Evolutionary conservation across 2,797 vertebrate genomes (phyloP).

Genomic region (Anniella stebbinsi): DNA sequence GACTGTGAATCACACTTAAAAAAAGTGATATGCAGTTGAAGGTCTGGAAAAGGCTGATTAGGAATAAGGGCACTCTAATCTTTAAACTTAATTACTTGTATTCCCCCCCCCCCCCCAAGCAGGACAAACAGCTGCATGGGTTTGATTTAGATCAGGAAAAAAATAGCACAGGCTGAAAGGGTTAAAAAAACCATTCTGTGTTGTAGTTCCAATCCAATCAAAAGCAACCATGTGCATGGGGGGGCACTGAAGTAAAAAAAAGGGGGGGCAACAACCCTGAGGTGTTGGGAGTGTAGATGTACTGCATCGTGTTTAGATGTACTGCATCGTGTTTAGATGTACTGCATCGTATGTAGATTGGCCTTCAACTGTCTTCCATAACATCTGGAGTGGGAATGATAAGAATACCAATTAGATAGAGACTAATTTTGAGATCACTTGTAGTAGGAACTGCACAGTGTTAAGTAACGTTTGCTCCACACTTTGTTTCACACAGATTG

Average conservation of each 20-base stretch:
- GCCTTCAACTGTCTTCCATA: neutral
- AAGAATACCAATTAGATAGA: neutral
- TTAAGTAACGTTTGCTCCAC: neutral
- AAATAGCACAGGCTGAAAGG: neutral
- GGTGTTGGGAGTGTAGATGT: neutral
- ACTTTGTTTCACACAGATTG: neutral
- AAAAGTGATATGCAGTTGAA: neutral
- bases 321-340: too few species aligned
- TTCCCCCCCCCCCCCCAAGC: too few species aligned
- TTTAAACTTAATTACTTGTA: neutral
- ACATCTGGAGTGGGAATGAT: neutral
- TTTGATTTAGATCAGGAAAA: neutral
- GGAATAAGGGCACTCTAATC: neutral
- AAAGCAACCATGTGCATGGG: neutral
- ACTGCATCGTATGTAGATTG: neutral
- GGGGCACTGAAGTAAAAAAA: neutral
- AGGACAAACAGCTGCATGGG: neutral
- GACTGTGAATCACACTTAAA: neutral
- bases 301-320: neutral
- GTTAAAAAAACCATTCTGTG: neutral
- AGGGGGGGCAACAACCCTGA: neutral
- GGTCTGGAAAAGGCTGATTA: neutral
- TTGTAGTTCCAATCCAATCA: neutral
- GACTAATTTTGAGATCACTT: neutral
- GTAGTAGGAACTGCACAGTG: neutral